Conservation (phyloP, 2,888 invertebrate species). For the Eupeodes latifasciatus region DNA sequence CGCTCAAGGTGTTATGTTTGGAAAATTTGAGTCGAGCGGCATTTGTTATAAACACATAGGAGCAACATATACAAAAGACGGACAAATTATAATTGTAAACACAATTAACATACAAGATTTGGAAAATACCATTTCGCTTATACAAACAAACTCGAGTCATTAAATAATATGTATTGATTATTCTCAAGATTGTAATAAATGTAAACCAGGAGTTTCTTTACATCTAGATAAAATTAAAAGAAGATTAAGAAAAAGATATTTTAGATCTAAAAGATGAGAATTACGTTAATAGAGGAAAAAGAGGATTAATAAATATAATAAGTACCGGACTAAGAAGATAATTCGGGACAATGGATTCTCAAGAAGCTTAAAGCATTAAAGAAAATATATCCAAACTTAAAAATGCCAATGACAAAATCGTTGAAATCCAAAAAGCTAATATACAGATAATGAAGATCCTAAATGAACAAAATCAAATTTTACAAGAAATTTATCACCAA, state of each 20-base stretch:
- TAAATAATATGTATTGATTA: too few relatives aligned
- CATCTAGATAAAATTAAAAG: background rate
- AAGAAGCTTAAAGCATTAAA: too few relatives aligned
- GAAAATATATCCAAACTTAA: too few relatives aligned
- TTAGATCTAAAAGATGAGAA: background rate
- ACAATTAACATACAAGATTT: background rate
- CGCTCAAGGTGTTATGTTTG: background rate
- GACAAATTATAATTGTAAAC: background rate
- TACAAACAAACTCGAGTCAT: too few relatives aligned
- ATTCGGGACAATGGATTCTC: too few relatives aligned
- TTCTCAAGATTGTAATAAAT: background rate
- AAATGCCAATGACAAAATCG: background rate
- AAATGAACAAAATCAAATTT: too few relatives aligned
- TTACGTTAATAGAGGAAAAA: too few relatives aligned
- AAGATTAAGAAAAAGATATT: background rate
- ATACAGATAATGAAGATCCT: background rate
- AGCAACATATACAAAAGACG: background rate
- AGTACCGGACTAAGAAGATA: too few relatives aligned
- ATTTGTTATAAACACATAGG: background rate
- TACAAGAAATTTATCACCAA: too few relatives aligned
- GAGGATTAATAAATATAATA: too few relatives aligned
- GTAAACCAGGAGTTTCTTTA: background rate
- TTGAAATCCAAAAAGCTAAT: background rate
- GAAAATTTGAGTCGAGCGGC: background rate
- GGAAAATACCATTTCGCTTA: background rate